These are phyloP conservation scores for Papilio polyxenes DNA, from an alignment of 1,140 invertebrate genomes.

Conservation along the genomic window DNA sequence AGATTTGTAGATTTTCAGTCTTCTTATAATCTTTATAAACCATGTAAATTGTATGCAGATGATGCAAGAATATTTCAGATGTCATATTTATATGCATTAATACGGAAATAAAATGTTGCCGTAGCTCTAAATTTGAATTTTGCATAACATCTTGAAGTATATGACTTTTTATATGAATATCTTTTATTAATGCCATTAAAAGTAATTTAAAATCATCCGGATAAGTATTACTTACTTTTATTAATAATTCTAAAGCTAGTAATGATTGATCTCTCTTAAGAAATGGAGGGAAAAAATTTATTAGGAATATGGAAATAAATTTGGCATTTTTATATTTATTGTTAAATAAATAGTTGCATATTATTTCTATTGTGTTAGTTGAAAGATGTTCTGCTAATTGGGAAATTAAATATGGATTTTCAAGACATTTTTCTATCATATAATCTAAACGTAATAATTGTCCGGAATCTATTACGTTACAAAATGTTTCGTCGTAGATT, in stretches of 20 bases:
- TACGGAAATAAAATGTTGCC: constrained; percentile 46
- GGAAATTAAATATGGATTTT: not conserved
- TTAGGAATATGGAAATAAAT: constrained; percentile 44
- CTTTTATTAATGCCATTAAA: constrained; percentile 50
- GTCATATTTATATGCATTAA: constrained; percentile 47
- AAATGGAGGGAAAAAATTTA: constrained; percentile 47
- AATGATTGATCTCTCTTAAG: constrained; percentile 51
- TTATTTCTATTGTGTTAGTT: constrained; percentile 20
- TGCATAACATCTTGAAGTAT: constrained; percentile 54
- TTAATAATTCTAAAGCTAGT: constrained; percentile 52
- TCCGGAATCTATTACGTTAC: not conserved
- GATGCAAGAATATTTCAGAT: constrained; percentile 49
- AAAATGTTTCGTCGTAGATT: not conserved
- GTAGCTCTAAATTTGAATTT: constrained; percentile 44
- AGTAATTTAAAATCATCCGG: constrained; percentile 44
- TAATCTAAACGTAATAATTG: not conserved
- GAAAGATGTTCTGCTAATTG: constrained; percentile 18
- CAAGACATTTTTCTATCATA: constrained; percentile 25
- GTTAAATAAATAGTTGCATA: constrained; percentile 1
- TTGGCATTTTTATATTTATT: not conserved
- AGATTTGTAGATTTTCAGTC: constrained; percentile 49
- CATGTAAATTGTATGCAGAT: constrained; percentile 51
- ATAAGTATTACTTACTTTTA: constrained; percentile 44
- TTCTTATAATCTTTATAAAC: constrained; percentile 58
- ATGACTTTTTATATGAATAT: constrained; percentile 45